These are phyloP conservation scores for Callithrix jacchus DNA, from an alignment of 2,113 vertebrate species.

Conservation along the genomic window DNA sequence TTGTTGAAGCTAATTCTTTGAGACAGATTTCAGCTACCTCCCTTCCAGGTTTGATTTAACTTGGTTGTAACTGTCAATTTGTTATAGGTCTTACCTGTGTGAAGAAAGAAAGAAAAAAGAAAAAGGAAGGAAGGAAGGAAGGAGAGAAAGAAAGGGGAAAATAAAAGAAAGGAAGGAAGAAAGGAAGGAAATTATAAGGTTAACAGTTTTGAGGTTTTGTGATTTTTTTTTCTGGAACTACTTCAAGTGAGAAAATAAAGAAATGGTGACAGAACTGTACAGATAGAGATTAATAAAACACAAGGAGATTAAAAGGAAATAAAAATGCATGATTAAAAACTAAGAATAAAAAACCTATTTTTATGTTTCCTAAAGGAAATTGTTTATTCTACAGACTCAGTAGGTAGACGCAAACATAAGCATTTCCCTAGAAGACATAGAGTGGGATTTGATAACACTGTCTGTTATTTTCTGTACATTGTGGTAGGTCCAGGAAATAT, in stretches of 20 bases:
- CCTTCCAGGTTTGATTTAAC: slow-evolving; percentile 84
- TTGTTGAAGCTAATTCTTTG: slow-evolving; percentile 80
- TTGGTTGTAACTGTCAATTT: slow-evolving; percentile 89
- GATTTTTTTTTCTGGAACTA: slow-evolving; percentile 59
- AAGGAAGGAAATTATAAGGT: slow-evolving; percentile 34
- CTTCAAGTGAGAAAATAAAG: slow-evolving; percentile 62
- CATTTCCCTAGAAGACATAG: slow-evolving; percentile 79
- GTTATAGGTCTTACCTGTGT: slow-evolving; percentile 89
- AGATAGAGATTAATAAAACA: slow-evolving; percentile 57
- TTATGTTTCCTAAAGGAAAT: slow-evolving; percentile 81
- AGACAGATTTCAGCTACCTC: slow-evolving; percentile 87
- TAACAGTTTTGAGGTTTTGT: slow-evolving; percentile 37
- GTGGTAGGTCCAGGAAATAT: slow-evolving; percentile 80
- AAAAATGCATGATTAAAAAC: slow-evolving; percentile 74
- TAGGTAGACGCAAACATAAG: slow-evolving; percentile 79
- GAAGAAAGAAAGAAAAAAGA: slow-evolving; percentile 56
- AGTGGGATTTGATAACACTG: slow-evolving; percentile 72
- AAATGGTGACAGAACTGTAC: slow-evolving; percentile 46
- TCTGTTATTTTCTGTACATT: slow-evolving; percentile 82
- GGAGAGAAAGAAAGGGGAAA: background rate
- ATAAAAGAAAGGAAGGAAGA: background rate
- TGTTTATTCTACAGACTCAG: slow-evolving; percentile 73
- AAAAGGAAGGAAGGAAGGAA: background rate
- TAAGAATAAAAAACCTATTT: slow-evolving; percentile 74
- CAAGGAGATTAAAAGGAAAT: slow-evolving; percentile 54